Evolutionary conservation across 2,113 vertebrate species (phyloP), one percentile per base, ranked within the genome.

Genomic region (Canis aureus): DNA sequence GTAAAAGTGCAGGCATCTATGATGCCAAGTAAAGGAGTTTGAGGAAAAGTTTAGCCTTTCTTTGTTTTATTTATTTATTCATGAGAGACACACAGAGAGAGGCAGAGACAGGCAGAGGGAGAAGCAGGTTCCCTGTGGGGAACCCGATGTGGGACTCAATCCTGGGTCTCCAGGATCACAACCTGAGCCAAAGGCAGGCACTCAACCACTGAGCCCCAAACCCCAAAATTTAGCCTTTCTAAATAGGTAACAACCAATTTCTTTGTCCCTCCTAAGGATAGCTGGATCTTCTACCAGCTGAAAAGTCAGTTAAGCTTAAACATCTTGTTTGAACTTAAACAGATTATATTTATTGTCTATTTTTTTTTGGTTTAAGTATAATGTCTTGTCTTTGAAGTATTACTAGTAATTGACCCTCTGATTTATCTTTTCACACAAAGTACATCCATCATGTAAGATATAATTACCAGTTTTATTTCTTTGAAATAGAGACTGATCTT

Each of bases 281-380:
- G 35, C 20, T 84, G 9, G 81, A 25, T 60, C 43, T n/a, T 88
- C 9, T 67, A 73, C 59, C 79, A 22, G 19, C 62, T 93, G 10
- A 81, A 87, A 97, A 69, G 20, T 57, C n/a, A 55, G 9, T 76
- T 92, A 79, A 43, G 25, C 1, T 83, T 62, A 79, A 86, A 57
- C 12, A 81, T 17, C 23, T 76, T 85, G n/a, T 85, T 88, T 95
- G 55, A 85, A 74, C 83, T 81, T 94, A 88, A 93, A 79, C 9
- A 64, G 4, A 62, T 74, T 80, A 69, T 66, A 64, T 53, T 89
- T 81, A 83, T 59, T 97, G 88, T 53, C 16, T 43, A 49, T 89
- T 82, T 84, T 82, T 82, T 84, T 90, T 83, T 43, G 55, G 81
- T 73, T 20, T 51, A 85, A 81, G 16, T 19, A 19, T 66, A 64